phyloP scores from a whole-genome alignment of 2,797 vertebrate genomes.

The Cygnus olor region DNA sequence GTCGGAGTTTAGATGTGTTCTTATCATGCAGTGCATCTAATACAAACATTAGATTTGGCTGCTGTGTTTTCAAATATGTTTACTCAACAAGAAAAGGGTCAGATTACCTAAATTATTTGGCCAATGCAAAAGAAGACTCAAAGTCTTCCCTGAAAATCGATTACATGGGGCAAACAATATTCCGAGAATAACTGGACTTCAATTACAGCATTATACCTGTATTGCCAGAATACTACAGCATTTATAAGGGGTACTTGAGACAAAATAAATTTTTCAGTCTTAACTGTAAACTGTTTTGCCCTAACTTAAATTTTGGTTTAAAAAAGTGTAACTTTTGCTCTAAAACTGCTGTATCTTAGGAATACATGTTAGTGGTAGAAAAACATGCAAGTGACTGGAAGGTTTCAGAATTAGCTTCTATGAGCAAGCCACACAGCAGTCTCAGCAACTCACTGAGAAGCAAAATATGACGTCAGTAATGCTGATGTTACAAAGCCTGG shows the following conservation, averaged over 20 bases:
- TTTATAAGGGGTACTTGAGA: background rate
- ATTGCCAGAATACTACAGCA: background rate
- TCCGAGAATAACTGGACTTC: background rate
- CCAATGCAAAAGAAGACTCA: background rate
- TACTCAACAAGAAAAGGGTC: background rate
- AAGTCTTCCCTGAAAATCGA: background rate
- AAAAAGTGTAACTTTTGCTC: background rate
- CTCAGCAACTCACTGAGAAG: constrained; percentile 9
- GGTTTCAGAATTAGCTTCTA: constrained; percentile 41
- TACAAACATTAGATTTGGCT: background rate
- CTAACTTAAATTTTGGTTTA: background rate
- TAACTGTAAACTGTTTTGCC: background rate
- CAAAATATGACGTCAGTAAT: background rate
- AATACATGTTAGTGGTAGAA: constrained; percentile 19
- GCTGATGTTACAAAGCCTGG: constrained; percentile 16
- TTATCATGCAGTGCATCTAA: background rate
- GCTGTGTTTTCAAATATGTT: constrained; percentile 1
- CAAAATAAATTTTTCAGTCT: background rate
- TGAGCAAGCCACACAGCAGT: constrained; percentile 53
- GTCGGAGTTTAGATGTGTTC: background rate
- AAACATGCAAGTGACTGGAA: constrained; percentile 45
- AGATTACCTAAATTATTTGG: background rate
- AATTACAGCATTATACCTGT: background rate
- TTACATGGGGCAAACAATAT: background rate
- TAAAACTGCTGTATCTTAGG: background rate